Percentiles rank a stretch among this genome's conserved stretches.
phyloP scores from a whole-genome alignment of 2,113 vertebrate genomes.

The Perognathus longimembris region DNA sequence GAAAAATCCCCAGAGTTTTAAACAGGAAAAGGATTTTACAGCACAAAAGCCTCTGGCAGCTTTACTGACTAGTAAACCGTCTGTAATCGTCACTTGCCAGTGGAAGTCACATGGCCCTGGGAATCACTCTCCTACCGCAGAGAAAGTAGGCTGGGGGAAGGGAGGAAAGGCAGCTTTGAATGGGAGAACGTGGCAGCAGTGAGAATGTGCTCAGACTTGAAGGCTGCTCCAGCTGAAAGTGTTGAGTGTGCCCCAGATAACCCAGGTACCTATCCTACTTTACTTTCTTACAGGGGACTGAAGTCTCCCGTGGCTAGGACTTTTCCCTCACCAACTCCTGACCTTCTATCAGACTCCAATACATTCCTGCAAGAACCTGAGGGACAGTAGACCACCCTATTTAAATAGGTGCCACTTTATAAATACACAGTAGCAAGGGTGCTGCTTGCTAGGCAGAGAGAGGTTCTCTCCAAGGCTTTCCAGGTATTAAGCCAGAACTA shows the following conservation, averaged over 20 bases:
- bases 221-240: neutral
- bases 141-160: constrained; percentile 45
- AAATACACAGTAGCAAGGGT: neutral
- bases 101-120: constrained; percentile 64
- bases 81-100: constrained; percentile 63
- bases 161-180: neutral
- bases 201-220: neutral
- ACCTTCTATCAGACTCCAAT: neutral
- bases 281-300: neutral
- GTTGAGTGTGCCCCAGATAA: neutral
- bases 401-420: constrained; percentile 39
- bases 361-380: neutral
- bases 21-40: constrained; percentile 78
- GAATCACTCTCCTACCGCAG: constrained; percentile 21
- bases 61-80: constrained; percentile 68
- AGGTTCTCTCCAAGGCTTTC: constrained; percentile 21
- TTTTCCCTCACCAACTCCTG: neutral
- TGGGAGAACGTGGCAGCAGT: neutral
- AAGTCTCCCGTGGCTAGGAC: neutral
- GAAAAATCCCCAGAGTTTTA: constrained; percentile 79
- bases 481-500: neutral
- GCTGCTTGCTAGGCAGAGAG: neutral
- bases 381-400: neutral
- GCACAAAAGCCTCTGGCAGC: constrained; percentile 74
- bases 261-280: neutral